Conservation (phyloP, 2,888 invertebrate species). For the Drosophila sordidula region DNA sequence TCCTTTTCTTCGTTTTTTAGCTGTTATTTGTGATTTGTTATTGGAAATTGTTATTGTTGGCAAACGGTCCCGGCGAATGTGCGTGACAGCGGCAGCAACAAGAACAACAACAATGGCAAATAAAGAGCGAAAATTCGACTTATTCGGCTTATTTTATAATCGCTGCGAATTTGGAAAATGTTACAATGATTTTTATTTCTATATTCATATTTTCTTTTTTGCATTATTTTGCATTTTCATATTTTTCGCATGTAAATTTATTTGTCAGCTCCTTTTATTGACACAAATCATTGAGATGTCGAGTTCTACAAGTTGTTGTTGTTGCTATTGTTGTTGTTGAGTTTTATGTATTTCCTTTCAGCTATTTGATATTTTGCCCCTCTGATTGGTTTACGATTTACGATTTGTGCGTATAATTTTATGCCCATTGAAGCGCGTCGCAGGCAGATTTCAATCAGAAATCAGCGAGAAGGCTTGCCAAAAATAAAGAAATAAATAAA, state of each 20-base stretch:
- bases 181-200: conserved; percentile 33
- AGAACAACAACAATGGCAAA: conserved; percentile 15
- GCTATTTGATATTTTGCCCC: conserved; percentile 66
- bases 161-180: conserved; percentile 48
- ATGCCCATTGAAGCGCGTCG: conserved; percentile 15
- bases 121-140: conserved; percentile 35
- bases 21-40: conserved; percentile 48
- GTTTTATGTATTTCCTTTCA: conserved; percentile 54
- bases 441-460: conserved; percentile 12
- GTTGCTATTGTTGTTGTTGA: conserved; percentile 14
- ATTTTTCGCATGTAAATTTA: conserved; percentile 58
- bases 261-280: conserved; percentile 61
- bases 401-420: conserved; percentile 32
- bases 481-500: neutral
- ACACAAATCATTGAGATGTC: conserved; percentile 63
- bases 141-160: conserved; percentile 70
- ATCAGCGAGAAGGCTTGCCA: neutral
- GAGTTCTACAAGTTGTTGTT: conserved; percentile 15
- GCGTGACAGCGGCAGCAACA: conserved; percentile 53
- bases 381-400: conserved; percentile 62
- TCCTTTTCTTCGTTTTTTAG: conserved; percentile 14
- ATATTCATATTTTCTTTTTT: conserved; percentile 22
- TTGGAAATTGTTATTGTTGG: conserved; percentile 68
- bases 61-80: conserved; percentile 26
- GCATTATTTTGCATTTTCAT: conserved; percentile 13